Base-by-base conservation (phyloP, 2,797 vertebrate genomes). In the Aldrovandia affinis region DNA sequence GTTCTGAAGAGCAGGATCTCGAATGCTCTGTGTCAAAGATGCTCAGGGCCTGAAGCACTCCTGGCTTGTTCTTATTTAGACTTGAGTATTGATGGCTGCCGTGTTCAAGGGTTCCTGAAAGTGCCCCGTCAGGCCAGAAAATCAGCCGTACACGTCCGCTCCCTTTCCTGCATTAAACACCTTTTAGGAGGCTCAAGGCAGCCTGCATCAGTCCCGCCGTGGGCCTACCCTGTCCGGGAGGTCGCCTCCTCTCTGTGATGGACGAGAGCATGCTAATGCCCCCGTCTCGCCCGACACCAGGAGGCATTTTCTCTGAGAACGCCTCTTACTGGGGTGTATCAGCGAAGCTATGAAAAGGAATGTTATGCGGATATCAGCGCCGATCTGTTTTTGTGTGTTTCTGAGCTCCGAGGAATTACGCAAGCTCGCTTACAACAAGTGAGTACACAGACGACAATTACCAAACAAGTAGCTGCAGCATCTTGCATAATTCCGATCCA, bases 401-500 rank as follows among this genome's bases (percentile, higher is more conserved):
- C 3, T 65, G 65, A 39, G 65, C 33, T 70, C 28, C 2, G 61
- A 12, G 10, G n/a, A 65, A 18, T 3, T 28, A 65, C 7, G 61
- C 28, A 61, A 61, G 57, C 57, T 22, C 57, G 6, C 22, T 10
- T 28, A 65, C 28, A 14, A 30, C 61, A 65, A 65, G 61, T 65
- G 61, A 3, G 57, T 61, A 25, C 22, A 33, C 63, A 65, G 12
- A 65, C 14, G 14, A 65, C n/a, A 33, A 65, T 12, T 63, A 65
- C 8, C 8, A 3, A 18, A 7, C 15, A 39, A 36, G 33, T 36
- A 70, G 14, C 2, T 52, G 12, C 50, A 65, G 28, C 63, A 0
- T 70, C 65, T 70, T 70, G 65, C 65, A 70, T 36, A 70, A 70
- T 70, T 70, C 65, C 25, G 65, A n/a, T 36, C 10, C 65, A 70